A percentile compares a stretch with the other conserved stretches of the same genome.
These are phyloP conservation scores for Sebastes cheni DNA, from an alignment of 2,797 vertebrate species.

Conservation along the genomic window DNA sequence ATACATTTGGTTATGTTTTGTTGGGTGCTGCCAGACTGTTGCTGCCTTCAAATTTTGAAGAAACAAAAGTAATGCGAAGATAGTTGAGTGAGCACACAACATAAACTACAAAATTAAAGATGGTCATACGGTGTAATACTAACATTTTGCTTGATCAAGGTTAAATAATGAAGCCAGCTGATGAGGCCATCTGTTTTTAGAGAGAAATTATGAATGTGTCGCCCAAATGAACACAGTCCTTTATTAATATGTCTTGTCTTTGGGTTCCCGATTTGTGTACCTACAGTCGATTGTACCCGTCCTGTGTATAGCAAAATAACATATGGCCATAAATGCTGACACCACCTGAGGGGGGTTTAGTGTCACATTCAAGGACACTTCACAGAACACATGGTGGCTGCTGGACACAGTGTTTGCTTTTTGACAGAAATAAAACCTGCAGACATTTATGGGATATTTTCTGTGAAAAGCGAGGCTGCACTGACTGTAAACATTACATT, in stretches of 20 bases:
- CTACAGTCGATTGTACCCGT: not conserved
- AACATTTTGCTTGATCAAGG: not conserved
- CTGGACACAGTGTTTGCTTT: not conserved
- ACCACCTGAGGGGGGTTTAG: not conserved
- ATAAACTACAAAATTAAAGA: not conserved
- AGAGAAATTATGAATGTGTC: not conserved
- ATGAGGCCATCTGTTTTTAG: not conserved
- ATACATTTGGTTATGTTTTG: conserved; percentile 2
- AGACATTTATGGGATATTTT: not conserved
- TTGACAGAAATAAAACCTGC: not conserved
- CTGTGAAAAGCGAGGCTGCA: not conserved
- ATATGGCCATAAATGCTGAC: conserved; percentile 20
- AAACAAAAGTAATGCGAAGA: not conserved
- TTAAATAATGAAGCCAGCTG: not conserved
- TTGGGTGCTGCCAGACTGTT: not conserved
- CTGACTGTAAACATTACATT: not conserved
- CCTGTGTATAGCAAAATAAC: not conserved
- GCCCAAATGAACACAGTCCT: not conserved
- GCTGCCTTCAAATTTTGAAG: not conserved
- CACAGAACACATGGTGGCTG: not conserved
- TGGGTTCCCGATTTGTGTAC: not conserved
- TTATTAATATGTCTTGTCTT: not conserved
- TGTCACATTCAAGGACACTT: conserved; percentile 28
- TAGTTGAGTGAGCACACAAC: not conserved
- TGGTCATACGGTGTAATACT: not conserved